These are phyloP conservation scores for Gymnobelideus leadbeateri DNA, from an alignment of 2,113 vertebrate genomes.

Conservation along the genomic window DNA sequence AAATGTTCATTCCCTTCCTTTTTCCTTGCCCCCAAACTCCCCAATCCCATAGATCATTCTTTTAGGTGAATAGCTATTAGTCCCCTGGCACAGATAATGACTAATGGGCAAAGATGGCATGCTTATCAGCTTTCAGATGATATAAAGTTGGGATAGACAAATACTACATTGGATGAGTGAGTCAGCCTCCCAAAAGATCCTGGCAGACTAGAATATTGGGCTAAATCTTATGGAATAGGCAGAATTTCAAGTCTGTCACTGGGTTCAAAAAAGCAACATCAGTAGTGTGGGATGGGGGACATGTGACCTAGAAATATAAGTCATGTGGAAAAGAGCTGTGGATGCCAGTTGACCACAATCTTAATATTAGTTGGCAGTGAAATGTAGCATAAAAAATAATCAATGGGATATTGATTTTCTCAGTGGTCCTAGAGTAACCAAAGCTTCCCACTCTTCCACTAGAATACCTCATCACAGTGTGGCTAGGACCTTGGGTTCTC, in stretches of 20 bases:
- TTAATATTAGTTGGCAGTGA: not conserved
- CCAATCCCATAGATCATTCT: not conserved
- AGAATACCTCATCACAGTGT: not conserved
- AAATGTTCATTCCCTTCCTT: not conserved
- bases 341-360: not conserved
- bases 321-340: not conserved
- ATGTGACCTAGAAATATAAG: not conserved
- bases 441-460: not conserved
- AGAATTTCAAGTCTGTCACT: not conserved
- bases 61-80: not conserved
- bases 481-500: not conserved
- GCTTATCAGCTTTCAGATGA: not conserved
- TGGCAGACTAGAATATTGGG: not conserved
- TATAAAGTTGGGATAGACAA: not conserved
- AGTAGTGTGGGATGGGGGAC: not conserved
- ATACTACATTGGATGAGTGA: not conserved
- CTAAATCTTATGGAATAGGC: not conserved
- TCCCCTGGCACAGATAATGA: not conserved
- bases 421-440: not conserved
- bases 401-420: not conserved
- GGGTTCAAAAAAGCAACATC: not conserved
- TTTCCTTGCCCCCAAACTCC: not conserved
- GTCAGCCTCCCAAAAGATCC: not conserved
- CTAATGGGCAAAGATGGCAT: not conserved
- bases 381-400: not conserved